phyloP scores from a whole-genome alignment of 2,888 invertebrate genomes.

The Coleophora flavipennella region DNA sequence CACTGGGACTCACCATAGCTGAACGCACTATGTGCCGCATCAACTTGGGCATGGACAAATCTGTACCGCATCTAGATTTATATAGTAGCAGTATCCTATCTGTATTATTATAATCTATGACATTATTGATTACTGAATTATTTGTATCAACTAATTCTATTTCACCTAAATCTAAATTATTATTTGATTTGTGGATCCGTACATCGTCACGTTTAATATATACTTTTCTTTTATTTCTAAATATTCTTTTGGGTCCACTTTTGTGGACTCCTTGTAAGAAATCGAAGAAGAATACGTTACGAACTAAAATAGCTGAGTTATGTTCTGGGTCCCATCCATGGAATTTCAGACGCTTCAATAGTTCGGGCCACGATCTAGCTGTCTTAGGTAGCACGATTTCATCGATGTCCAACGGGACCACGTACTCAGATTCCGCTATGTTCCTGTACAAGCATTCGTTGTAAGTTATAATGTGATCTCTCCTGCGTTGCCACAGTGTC shows the following conservation, averaged over 20 bases:
- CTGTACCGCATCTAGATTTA: constrained; percentile 37
- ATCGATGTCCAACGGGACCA: constrained; percentile 81
- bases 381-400: constrained; percentile 80
- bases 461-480: constrained; percentile 82
- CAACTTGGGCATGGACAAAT: constrained; percentile 50
- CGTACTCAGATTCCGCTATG: constrained; percentile 74
- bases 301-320: constrained; percentile 74
- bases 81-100: constrained; percentile 26
- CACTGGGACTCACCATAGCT: constrained; percentile 72
- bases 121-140: constrained; percentile 34
- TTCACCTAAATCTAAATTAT: constrained; percentile 35
- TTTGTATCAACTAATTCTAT: constrained; percentile 40
- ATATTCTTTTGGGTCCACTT: constrained; percentile 26
- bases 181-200: constrained; percentile 32
- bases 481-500: constrained; percentile 75
- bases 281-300: constrained; percentile 80
- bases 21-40: constrained; percentile 67
- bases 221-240: constrained; percentile 33
- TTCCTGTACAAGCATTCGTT: constrained; percentile 85
- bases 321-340: constrained; percentile 56
- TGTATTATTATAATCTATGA: constrained; percentile 32
- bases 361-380: constrained; percentile 69
- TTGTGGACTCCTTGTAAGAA: constrained; percentile 50
- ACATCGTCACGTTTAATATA: constrained; percentile 59
- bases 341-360: constrained; percentile 61